These are phyloP conservation scores for Notothenia rossii DNA, from an alignment of 2,113 vertebrate genomes.

Conservation along the genomic window DNA sequence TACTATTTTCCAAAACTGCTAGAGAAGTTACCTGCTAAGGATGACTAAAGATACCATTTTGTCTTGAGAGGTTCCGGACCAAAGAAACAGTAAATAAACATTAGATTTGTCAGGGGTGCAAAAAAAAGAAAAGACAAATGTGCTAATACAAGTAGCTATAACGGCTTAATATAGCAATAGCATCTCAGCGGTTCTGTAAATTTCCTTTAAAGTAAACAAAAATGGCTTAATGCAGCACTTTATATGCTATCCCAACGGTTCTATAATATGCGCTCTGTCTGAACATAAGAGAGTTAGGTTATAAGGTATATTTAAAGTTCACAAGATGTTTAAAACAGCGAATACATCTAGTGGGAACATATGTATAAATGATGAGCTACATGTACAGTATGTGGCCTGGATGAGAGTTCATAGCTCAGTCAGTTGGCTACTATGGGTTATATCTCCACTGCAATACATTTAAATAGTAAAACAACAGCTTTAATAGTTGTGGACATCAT, in stretches of 20 bases:
- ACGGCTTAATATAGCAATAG: not conserved
- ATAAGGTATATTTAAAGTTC: too few relatives aligned
- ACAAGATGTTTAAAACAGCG: too few relatives aligned
- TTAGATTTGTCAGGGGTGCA: not conserved
- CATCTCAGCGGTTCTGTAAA: too few relatives aligned
- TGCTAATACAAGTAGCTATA: not conserved
- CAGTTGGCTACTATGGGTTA: not conserved
- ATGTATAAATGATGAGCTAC: not conserved
- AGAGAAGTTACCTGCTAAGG: not conserved
- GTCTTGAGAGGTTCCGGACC: not conserved
- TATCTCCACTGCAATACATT: not conserved
- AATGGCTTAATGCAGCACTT: too few relatives aligned
- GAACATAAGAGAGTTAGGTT: too few relatives aligned
- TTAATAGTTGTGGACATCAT: not conserved
- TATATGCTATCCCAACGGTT: too few relatives aligned
- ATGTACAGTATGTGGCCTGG: not conserved
- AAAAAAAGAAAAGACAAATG: not conserved
- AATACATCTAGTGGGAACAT: too few relatives aligned
- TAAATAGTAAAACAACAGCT: not conserved
- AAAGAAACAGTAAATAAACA: constrained; percentile 3
- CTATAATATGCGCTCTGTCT: too few relatives aligned
- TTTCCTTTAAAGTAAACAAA: too few relatives aligned
- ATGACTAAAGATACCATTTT: not conserved
- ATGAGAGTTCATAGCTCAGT: not conserved
- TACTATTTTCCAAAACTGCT: not conserved